phyloP scores from a whole-genome alignment of 2,888 invertebrate genomes.

The Acrobeloides nanus region DNA sequence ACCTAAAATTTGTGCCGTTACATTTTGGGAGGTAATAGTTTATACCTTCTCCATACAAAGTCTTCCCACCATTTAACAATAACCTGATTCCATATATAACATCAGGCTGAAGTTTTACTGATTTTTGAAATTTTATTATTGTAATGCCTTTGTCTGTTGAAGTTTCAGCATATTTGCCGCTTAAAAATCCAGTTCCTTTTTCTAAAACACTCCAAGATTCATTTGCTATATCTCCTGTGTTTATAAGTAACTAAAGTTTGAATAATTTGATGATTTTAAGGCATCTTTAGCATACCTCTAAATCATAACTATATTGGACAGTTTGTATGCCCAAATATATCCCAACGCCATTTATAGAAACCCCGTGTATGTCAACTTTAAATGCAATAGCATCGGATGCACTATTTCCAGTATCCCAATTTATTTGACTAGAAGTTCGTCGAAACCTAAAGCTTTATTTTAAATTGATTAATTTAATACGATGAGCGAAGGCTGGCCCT shows the following conservation, averaged over 20 bases:
- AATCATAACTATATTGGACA: not conserved
- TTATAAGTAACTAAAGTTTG: slow-evolving; percentile 9
- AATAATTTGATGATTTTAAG: slow-evolving; percentile 12
- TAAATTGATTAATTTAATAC: no score
- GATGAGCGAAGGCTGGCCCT: no score
- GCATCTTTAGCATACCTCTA: not conserved
- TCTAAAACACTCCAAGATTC: slow-evolving; percentile 16
- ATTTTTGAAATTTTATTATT: slow-evolving; percentile 23
- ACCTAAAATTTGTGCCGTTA: slow-evolving; percentile 62
- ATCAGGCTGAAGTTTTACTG: slow-evolving; percentile 28
- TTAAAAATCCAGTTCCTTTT: slow-evolving; percentile 7
- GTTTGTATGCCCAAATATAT: slow-evolving; percentile 67
- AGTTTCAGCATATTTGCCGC: not conserved
- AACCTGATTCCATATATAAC: slow-evolving; percentile 39
- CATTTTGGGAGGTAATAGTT: slow-evolving; percentile 5
- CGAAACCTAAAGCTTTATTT: no score
- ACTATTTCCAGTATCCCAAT: slow-evolving; percentile 94
- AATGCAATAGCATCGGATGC: slow-evolving; percentile 79
- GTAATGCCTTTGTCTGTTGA: not conserved
- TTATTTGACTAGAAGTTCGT: slow-evolving; percentile 76
- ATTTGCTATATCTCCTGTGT: slow-evolving; percentile 15
- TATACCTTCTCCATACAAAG: slow-evolving; percentile 85
- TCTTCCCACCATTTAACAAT: slow-evolving; percentile 59
- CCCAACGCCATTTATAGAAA: slow-evolving; percentile 79
- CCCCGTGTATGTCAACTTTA: slow-evolving; percentile 75